phyloP scores from a whole-genome alignment of 2,113 vertebrate species.

The Caretta caretta region DNA sequence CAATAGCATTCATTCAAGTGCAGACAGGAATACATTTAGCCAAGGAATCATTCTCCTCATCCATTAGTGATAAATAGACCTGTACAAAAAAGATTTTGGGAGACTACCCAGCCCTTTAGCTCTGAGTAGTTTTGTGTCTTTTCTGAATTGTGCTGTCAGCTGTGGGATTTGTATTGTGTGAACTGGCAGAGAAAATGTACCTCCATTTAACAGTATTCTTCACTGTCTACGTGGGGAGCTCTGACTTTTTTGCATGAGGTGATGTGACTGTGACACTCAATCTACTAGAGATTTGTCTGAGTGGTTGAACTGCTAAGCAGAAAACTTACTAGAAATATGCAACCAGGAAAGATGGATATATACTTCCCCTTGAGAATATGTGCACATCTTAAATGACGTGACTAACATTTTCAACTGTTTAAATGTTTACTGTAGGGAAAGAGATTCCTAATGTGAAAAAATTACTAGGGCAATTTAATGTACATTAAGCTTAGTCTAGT shows the following conservation, averaged over 20 bases:
- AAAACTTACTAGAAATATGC: neutral
- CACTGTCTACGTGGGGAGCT: neutral
- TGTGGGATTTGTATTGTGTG: constrained; percentile 73
- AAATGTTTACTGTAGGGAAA: neutral
- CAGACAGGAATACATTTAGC: constrained; percentile 64
- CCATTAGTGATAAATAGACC: constrained; percentile 14
- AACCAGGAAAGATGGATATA: neutral
- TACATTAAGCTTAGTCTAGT: neutral
- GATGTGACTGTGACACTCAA: constrained; percentile 54
- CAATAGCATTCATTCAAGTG: constrained; percentile 71
- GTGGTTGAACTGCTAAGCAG: neutral
- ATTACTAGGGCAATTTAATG: constrained; percentile 1
- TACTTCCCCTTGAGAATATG: neutral
- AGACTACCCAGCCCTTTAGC: constrained; percentile 31
- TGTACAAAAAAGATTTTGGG: constrained; percentile 51
- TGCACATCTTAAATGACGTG: neutral
- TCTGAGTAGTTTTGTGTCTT: constrained; percentile 42
- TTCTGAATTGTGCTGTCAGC: constrained; percentile 76
- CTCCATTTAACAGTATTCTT: neutral
- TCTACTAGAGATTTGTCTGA: constrained; percentile 74
- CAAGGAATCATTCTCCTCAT: constrained; percentile 51
- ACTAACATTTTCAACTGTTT: neutral
- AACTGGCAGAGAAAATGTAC: constrained; percentile 61
- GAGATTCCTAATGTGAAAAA: neutral
- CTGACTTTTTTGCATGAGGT: constrained; percentile 55